Evolutionary conservation across 1,140 invertebrate genomes (phyloP).

Genomic region (Linepithema humile): DNA sequence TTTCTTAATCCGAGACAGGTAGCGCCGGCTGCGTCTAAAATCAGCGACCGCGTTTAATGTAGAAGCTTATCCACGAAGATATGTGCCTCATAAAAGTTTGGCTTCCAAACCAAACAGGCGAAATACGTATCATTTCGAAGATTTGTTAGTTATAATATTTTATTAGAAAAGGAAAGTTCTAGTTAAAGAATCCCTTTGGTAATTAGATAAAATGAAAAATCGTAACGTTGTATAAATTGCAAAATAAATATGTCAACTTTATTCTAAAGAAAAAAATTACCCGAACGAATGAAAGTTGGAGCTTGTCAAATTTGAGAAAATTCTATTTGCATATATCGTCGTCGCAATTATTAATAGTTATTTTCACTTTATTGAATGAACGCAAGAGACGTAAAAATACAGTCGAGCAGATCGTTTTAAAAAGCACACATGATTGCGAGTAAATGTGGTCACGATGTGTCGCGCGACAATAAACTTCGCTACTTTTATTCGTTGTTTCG

Average conservation of each 20-base stretch:
- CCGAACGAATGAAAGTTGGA: not conserved
- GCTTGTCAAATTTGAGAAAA: too few species aligned
- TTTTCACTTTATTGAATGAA: too few species aligned
- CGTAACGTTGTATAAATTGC: not conserved
- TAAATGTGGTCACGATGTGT: not conserved
- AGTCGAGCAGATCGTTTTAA: too few species aligned
- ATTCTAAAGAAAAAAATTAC: not conserved
- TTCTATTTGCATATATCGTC: too few species aligned
- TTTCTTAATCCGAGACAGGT: slow-evolving; percentile 57
- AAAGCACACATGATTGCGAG: not conserved
- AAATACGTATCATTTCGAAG: not conserved
- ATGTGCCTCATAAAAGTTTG: slow-evolving; percentile 18
- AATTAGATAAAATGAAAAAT: not conserved
- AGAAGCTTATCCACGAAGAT: slow-evolving; percentile 28
- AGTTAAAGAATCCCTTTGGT: not conserved
- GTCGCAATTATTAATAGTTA: too few species aligned
- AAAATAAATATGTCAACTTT: not conserved
- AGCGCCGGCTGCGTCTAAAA: not conserved
- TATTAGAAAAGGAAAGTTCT: not conserved
- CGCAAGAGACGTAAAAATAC: too few species aligned
- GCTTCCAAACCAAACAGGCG: not conserved
- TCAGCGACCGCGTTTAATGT: not conserved
- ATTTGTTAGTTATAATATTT: not conserved
- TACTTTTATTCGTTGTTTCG: not conserved
- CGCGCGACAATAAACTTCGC: not conserved